Evolutionary conservation across 2,797 vertebrate species (phyloP).

Genomic region (Hypotaenidia okinawae): DNA sequence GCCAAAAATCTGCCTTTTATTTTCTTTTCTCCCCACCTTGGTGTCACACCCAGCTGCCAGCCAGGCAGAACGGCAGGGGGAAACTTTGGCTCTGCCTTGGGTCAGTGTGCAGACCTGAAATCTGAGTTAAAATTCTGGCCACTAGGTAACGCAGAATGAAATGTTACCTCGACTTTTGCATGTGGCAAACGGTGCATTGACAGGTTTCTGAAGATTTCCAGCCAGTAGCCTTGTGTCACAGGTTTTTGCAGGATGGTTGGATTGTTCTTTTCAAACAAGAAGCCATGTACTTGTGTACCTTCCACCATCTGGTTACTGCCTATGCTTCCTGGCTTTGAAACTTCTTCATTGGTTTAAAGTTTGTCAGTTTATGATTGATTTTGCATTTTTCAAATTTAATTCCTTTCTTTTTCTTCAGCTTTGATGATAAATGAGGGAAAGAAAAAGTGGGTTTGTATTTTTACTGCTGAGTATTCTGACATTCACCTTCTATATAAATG

Average conservation of each 20-base stretch:
- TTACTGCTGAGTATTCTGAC: not conserved
- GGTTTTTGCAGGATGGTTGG: not conserved
- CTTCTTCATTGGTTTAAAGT: not conserved
- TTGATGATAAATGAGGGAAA: not conserved
- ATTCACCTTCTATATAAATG: constrained; percentile 7
- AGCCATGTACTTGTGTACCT: not conserved
- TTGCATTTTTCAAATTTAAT: constrained; percentile 11
- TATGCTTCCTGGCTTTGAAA: constrained; percentile 11
- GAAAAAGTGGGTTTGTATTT: not conserved
- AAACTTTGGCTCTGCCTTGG: not conserved
- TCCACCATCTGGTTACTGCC: not conserved
- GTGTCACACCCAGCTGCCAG: not conserved
- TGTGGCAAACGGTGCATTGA: not conserved
- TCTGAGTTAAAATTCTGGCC: not conserved
- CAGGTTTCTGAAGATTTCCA: not conserved
- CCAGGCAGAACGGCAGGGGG: not conserved
- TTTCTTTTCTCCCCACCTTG: not conserved
- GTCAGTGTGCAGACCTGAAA: not conserved
- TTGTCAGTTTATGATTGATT: constrained; percentile 29
- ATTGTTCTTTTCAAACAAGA: not conserved
- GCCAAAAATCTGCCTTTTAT: not conserved
- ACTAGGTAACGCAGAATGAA: not conserved
- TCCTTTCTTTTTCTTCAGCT: not conserved
- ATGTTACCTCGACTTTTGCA: not conserved
- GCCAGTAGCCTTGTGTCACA: not conserved